Base-by-base conservation (phyloP, 1,140 invertebrate genomes). In the Heliconius congener region DNA sequence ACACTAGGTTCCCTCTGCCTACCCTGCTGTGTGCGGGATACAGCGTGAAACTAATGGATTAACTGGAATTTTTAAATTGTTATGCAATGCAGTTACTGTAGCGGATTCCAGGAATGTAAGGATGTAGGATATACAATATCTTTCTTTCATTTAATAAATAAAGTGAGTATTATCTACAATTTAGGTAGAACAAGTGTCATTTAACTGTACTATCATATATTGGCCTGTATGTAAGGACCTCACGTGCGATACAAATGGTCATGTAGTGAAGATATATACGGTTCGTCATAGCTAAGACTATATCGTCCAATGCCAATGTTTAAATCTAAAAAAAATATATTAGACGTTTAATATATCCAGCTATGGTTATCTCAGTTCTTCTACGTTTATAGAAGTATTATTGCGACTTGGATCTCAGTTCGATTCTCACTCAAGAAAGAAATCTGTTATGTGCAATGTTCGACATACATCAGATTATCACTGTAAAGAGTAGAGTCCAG, bases 351-450 rank as follows among this genome's bases (percentile, higher is more conserved):
- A 66, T 66, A 66, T 66, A 16, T 66, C 23, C 27, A 66, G n/a
- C 55, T 23, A 23, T 57, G 55, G 55, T 57, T 57, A n/a, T 57
- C 55, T 23, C 8, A 23, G n/a, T 57, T 57, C 8, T 57, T 57
- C n/a, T 23, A 23, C 9, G n/a, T 57, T 23, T 57, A 57, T 57
- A 57, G 19, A 30, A 27, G 8, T 60, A 66, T 27, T 39, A 66
- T 37, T 37, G 79, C 74, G 71, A 52, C 72, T 77, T 78, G 74
- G 46, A 79, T 85, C 82, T 82, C 77, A 79, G 55, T 60, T 60
- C 72, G 80, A 66, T 3, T 27, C 23, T 23, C 11, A 66, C 3
- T 66, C 4, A 66, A n/a, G n/a, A 52, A 52, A 52, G 4, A 52
- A 52, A 19, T 19, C 16, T 19, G 18, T 6, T 8, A 52, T 18